Percentiles rank a stretch among this genome's conserved stretches.
phyloP scores from a whole-genome alignment of 2,888 invertebrate genomes.

The Sepiola atlantica region DNA sequence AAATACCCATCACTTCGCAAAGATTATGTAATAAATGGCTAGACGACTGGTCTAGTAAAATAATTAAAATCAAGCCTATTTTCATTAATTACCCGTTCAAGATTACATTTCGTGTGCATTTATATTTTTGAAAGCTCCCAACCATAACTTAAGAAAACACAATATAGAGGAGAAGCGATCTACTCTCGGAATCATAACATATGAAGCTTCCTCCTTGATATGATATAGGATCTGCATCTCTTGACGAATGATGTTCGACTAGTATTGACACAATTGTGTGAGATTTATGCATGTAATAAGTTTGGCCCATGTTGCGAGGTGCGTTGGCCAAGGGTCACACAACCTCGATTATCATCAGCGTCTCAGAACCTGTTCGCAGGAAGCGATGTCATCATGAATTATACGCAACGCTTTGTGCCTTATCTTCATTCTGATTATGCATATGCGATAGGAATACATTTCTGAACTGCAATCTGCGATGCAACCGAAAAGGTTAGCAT shows the following conservation, averaged over 20 bases:
- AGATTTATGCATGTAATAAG: constrained; percentile 13
- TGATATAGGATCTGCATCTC: background rate
- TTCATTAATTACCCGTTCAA: no score
- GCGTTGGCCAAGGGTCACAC: background rate
- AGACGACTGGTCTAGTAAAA: no score
- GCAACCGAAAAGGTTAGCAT: background rate
- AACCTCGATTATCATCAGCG: constrained; percentile 18
- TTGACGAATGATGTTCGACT: background rate
- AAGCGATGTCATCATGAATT: background rate
- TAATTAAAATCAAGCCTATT: no score
- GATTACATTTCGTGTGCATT: no score
- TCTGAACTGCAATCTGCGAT: background rate
- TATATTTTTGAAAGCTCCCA: no score
- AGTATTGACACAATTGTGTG: background rate
- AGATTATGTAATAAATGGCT: no score
- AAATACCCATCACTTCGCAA: no score
- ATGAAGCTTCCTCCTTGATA: background rate
- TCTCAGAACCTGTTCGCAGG: background rate
- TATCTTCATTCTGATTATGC: background rate
- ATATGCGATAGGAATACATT: background rate
- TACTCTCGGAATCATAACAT: background rate
- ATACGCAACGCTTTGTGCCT: background rate
- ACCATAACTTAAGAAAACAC: no score
- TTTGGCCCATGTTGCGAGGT: background rate
- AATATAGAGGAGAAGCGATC: background rate